phyloP scores from a whole-genome alignment of 2,113 vertebrate genomes.

The Pipra filicauda region DNA sequence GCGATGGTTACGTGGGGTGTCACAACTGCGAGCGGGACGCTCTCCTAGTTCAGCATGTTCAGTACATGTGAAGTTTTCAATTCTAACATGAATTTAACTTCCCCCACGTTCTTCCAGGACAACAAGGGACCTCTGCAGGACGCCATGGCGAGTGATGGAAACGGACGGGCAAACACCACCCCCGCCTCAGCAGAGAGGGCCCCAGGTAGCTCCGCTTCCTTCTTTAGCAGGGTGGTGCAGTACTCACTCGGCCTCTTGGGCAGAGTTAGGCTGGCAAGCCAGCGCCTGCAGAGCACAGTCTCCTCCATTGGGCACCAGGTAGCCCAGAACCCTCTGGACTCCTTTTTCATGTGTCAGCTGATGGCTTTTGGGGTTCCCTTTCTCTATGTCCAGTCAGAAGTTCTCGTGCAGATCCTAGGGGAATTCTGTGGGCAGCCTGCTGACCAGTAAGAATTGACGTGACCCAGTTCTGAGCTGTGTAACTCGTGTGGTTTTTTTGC shows the following conservation, averaged over 20 bases:
- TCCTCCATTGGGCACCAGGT: conserved; percentile 86
- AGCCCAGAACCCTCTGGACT: conserved; percentile 87
- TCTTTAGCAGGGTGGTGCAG: conserved; percentile 79
- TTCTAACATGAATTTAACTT: background rate
- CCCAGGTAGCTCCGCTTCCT: conserved; percentile 93
- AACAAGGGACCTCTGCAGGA: conserved; percentile 73
- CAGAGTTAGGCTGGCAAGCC: conserved; percentile 76
- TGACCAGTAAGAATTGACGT: conserved; percentile 35
- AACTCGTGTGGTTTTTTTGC: background rate
- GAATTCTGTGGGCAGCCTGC: conserved; percentile 73
- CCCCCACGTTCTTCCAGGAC: conserved; percentile 73
- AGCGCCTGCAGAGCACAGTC: conserved; percentile 77
- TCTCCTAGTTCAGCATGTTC: background rate
- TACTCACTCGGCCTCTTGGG: conserved; percentile 73
- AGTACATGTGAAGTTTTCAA: rapidly evolving
- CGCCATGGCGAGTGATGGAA: conserved; percentile 72
- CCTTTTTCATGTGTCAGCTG: conserved; percentile 92
- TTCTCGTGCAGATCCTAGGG: conserved; percentile 81
- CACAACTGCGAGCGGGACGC: background rate
- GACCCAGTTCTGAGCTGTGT: background rate
- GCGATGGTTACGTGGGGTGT: rapidly evolving
- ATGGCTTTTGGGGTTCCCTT: conserved; percentile 86
- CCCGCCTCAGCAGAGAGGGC: conserved; percentile 77
- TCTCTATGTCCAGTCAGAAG: conserved; percentile 82
- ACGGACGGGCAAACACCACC: conserved; percentile 62